Conservation (phyloP, 2,797 vertebrate species). For the Carduelis carduelis region DNA sequence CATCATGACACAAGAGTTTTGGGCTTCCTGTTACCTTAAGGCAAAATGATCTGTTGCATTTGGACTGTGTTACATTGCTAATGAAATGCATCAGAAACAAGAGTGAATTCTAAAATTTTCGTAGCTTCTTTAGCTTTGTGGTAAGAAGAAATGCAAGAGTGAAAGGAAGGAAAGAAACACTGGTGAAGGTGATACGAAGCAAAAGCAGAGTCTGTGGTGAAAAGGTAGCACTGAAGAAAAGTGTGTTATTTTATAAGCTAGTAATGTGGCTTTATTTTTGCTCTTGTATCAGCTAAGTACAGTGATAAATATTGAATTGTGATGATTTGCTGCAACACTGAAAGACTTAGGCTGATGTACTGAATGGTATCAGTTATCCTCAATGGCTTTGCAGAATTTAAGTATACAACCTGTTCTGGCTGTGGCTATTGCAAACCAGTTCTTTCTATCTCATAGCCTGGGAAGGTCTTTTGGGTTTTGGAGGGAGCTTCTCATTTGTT, state of each 20-base stretch:
- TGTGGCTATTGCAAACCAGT: neutral
- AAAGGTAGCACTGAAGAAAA: neutral
- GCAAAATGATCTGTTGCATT: neutral
- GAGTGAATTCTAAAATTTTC: neutral
- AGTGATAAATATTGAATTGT: neutral
- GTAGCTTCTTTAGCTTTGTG: neutral
- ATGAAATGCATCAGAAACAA: neutral
- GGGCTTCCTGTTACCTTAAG: neutral
- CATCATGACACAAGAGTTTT: neutral
- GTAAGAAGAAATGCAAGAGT: neutral
- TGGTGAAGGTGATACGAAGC: neutral
- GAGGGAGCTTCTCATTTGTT: neutral
- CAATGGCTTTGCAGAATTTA: neutral
- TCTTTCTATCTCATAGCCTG: neutral
- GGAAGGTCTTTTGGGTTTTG: neutral
- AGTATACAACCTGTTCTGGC: neutral
- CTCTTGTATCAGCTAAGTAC: neutral
- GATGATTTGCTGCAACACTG: neutral
- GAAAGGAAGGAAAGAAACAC: neutral
- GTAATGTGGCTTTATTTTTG: neutral
- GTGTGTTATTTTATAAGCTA: neutral
- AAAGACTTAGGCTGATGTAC: neutral
- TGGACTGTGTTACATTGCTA: neutral
- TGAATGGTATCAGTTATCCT: neutral
- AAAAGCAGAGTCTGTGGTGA: neutral